phyloP scores from a whole-genome alignment of 2,797 vertebrate species.

The Thaleichthys pacificus region DNA sequence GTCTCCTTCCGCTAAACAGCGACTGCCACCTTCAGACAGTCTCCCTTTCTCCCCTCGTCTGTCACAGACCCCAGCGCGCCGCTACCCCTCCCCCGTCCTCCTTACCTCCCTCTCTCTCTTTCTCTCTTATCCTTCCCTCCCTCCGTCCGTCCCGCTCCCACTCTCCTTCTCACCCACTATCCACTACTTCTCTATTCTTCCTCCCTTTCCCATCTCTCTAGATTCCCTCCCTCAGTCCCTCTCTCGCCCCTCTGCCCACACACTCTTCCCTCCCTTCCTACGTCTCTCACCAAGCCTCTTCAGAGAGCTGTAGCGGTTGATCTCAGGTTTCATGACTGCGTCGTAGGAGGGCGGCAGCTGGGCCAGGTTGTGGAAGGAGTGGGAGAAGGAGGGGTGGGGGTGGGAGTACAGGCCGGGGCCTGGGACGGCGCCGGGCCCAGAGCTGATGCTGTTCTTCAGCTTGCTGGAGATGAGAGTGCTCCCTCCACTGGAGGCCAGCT shows the following conservation, averaged over 20 bases:
- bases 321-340: constrained; percentile 78
- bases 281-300: constrained; percentile 83
- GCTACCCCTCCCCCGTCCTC: constrained; percentile 49
- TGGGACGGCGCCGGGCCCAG: constrained; percentile 75
- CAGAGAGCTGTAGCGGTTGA: constrained; percentile 87
- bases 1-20: constrained; percentile 19
- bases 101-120: constrained; percentile 19
- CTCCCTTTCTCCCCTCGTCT: constrained; percentile 36
- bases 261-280: not conserved
- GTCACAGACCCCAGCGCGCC: constrained; percentile 51
- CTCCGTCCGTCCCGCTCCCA: constrained; percentile 1
- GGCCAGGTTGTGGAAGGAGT: constrained; percentile 91
- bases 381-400: constrained; percentile 76
- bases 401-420: constrained; percentile 68
- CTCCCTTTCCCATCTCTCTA: not conserved
- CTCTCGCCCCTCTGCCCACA: not conserved
- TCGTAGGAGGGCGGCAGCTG: constrained; percentile 89
- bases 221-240: not conserved
- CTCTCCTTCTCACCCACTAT: constrained; percentile 18
- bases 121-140: not conserved
- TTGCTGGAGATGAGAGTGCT: constrained; percentile 68
- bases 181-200: not conserved
- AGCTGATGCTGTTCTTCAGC: constrained; percentile 74
- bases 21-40: constrained; percentile 15
- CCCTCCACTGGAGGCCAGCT: constrained; percentile 64